Percentiles rank a stretch among this genome's conserved stretches.
Conservation (phyloP, 1,140 invertebrate genomes). For the Maconellicoccus hirsutus region DNA sequence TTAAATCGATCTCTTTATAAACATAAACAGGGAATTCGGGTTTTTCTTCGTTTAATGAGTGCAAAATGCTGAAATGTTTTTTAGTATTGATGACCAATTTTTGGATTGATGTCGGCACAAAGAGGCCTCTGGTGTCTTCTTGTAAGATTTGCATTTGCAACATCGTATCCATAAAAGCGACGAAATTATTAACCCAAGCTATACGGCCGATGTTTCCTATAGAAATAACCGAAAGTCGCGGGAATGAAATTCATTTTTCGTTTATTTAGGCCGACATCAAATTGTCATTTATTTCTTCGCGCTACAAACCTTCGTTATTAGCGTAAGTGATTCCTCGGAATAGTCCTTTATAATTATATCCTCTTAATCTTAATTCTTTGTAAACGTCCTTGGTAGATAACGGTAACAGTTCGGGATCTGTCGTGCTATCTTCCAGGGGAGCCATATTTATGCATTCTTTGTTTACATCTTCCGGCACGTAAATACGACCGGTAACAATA, state of each 20-base stretch:
- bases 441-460: conserved; percentile 37
- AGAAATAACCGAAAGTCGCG: no score
- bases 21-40: conserved; percentile 30
- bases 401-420: conserved; percentile 32
- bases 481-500: conserved; percentile 64
- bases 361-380: conserved; percentile 78
- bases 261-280: no score
- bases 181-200: conserved; percentile 72
- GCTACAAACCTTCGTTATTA: conserved; percentile 36
- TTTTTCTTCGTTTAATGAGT: conserved; percentile 28
- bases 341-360: conserved; percentile 76
- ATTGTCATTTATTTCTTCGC: no score
- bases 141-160: conserved; percentile 73
- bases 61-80: conserved; percentile 41
- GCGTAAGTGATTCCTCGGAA: conserved; percentile 52
- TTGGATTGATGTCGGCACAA: conserved; percentile 73
- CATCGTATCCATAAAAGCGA: conserved; percentile 86
- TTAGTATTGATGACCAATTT: conserved; percentile 65
- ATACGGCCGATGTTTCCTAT: conserved; percentile 42
- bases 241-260: no score
- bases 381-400: conserved; percentile 65
- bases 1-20: conserved; percentile 32
- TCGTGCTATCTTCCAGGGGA: conserved; percentile 29
- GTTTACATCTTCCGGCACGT: conserved; percentile 38
- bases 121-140: conserved; percentile 57